phyloP scores from a whole-genome alignment of 2,797 vertebrate genomes.

The Gallirallus australis region DNA sequence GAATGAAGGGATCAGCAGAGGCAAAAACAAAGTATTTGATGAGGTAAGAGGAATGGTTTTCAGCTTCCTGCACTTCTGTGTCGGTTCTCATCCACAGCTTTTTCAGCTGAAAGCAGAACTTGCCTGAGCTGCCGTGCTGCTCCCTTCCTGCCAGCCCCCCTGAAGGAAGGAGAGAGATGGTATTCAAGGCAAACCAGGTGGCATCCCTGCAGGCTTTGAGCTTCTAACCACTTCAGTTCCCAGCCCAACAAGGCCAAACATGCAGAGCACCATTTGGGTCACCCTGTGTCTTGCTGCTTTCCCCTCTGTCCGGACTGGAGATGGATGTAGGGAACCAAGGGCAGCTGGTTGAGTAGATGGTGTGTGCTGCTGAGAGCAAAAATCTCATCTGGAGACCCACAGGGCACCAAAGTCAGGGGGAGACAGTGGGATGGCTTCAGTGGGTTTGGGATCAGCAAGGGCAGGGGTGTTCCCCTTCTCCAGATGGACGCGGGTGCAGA shows the following conservation, averaged over 20 bases:
- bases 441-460: not conserved
- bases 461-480: not conserved
- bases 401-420: not conserved
- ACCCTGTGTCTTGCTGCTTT: not conserved
- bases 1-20: conserved; percentile 88
- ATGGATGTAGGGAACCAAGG: not conserved
- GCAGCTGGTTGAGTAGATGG: not conserved
- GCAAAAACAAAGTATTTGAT: conserved; percentile 95
- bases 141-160: not conserved
- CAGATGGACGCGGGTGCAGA: accelerated
- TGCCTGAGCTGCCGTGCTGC: accelerated
- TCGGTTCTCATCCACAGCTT: not conserved
- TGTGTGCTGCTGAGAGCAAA: not conserved
- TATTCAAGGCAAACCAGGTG: not conserved
- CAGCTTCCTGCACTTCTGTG: not conserved
- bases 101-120: not conserved
- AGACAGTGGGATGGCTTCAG: not conserved
- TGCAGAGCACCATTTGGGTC: not conserved
- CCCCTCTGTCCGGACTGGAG: not conserved
- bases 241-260: not conserved
- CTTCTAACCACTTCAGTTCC: not conserved
- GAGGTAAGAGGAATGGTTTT: conserved; percentile 81
- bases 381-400: not conserved
- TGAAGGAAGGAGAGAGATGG: not conserved
- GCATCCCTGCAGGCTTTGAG: not conserved